phyloP scores from a whole-genome alignment of 2,113 vertebrate species.

The Notothenia coriiceps region DNA sequence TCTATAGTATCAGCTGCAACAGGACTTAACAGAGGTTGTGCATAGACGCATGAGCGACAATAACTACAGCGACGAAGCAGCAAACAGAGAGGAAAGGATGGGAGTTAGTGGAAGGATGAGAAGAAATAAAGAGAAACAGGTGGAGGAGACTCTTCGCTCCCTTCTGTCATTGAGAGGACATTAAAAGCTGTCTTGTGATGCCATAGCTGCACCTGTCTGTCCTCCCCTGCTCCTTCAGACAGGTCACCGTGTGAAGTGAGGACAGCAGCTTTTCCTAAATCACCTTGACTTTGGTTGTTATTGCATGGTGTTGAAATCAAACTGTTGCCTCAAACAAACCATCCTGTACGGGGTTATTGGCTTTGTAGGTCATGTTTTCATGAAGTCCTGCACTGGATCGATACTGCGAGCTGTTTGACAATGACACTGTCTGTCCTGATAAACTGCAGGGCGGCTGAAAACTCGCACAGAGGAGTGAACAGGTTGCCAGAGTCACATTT shows the following conservation, averaged over 20 bases:
- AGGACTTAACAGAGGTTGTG: conserved; percentile 26
- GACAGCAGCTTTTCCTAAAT: conserved; percentile 2
- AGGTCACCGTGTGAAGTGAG: conserved; percentile 21
- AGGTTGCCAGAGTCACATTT: conserved; percentile 30
- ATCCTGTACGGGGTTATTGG: neutral
- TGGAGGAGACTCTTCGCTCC: conserved; percentile 25
- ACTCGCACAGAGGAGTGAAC: conserved; percentile 23
- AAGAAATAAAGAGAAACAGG: conserved; percentile 36
- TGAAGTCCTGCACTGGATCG: conserved; percentile 30
- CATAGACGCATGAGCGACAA: neutral
- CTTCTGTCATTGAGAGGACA: conserved; percentile 55
- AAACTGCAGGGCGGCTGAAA: conserved; percentile 41
- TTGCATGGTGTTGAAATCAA: conserved; percentile 25
- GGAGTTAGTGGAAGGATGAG: conserved; percentile 2
- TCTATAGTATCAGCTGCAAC: conserved; percentile 15
- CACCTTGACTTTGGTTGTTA: no score
- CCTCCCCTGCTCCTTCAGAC: conserved; percentile 21
- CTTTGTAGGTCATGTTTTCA: conserved; percentile 24
- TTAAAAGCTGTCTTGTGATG: conserved; percentile 48
- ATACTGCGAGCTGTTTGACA: conserved; percentile 46
- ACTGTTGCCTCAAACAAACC: conserved; percentile 32
- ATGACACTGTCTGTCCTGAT: conserved; percentile 28
- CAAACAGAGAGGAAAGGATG: neutral
- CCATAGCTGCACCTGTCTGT: conserved; percentile 48
- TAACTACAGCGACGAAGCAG: conserved; percentile 3